A percentile compares a stretch with the other conserved stretches of the same genome.
Evolutionary conservation across 2,888 invertebrate species (phyloP).

Genomic region (Troides helena): DNA sequence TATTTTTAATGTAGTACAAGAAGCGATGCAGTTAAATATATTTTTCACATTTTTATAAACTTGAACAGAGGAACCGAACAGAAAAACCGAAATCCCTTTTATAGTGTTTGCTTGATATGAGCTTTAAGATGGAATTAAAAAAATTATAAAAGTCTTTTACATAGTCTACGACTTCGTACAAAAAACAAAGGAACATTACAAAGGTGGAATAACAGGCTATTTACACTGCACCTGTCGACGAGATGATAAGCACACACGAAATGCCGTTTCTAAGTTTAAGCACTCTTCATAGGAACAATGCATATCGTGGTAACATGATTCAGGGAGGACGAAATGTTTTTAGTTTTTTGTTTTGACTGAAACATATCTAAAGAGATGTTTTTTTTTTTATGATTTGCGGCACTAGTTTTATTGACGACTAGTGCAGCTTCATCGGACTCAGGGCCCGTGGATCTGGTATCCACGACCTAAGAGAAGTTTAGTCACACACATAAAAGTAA

Average conservation of each 20-base stretch:
- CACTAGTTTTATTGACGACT: too few relatives aligned
- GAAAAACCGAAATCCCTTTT: too few relatives aligned
- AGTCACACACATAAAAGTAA: neutral
- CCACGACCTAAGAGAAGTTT: neutral
- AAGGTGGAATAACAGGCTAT: neutral
- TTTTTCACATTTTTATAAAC: too few relatives aligned
- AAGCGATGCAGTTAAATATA: too few relatives aligned
- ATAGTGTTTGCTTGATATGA: too few relatives aligned
- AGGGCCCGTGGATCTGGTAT: too few relatives aligned
- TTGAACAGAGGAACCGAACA: too few relatives aligned
- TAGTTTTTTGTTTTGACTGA: slow-evolving; percentile 6
- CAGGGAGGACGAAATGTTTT: slow-evolving; percentile 17
- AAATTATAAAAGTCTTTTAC: too few relatives aligned
- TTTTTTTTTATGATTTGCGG: too few relatives aligned
- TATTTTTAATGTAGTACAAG: too few relatives aligned
- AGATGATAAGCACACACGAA: slow-evolving; percentile 18
- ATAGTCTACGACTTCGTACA: neutral
- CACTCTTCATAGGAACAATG: slow-evolving; percentile 23
- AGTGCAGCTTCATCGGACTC: too few relatives aligned
- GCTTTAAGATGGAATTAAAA: too few relatives aligned
- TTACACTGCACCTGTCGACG: slow-evolving; percentile 18
- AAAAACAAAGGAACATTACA: neutral
- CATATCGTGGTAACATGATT: slow-evolving; percentile 3
- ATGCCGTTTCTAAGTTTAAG: slow-evolving; percentile 17
- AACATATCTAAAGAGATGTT: slow-evolving; percentile 6